A percentile compares a stretch with the other conserved stretches of the same genome.
Conservation (phyloP, 1,140 invertebrate species). For the Bradynema listronoti region DNA sequence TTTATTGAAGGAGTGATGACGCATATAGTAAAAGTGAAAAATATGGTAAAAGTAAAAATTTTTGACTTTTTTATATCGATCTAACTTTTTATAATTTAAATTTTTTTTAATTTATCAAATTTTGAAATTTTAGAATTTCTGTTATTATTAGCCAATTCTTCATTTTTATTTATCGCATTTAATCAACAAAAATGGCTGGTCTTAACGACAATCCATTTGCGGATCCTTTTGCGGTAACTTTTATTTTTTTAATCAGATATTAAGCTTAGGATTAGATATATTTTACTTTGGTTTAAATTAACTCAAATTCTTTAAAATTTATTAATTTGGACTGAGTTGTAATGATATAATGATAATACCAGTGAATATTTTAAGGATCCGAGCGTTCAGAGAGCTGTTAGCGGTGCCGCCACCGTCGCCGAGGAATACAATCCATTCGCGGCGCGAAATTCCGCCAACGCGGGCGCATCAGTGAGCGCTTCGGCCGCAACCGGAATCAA, state of each 20-base stretch:
- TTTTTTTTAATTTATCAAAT: too few relatives aligned
- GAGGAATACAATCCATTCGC: slow-evolving; percentile 57
- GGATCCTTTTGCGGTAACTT: slow-evolving; percentile 52
- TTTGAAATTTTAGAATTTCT: too few relatives aligned
- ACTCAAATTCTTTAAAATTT: background rate
- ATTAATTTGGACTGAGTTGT: background rate
- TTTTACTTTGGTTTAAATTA: slow-evolving; percentile 1
- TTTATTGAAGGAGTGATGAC: background rate
- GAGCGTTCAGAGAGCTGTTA: slow-evolving; percentile 34
- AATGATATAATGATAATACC: background rate
- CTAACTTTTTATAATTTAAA: too few relatives aligned
- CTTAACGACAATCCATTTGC: slow-evolving; percentile 54
- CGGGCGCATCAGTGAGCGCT: background rate
- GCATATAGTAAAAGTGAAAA: background rate
- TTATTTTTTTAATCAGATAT: background rate
- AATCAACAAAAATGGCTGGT: slow-evolving; percentile 24
- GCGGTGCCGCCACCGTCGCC: slow-evolving; percentile 9
- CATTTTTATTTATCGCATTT: too few relatives aligned
- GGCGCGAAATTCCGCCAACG: background rate
- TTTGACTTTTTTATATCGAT: too few relatives aligned
- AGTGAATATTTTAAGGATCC: slow-evolving; percentile 43
- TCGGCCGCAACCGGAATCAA: too few relatives aligned
- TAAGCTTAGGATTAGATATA: background rate
- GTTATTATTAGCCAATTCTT: too few relatives aligned
- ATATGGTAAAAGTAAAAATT: background rate